Evolutionary conservation across 2,888 invertebrate species (phyloP), one percentile per base, ranked within the genome.

Genomic region (Epiblema foenella): DNA sequence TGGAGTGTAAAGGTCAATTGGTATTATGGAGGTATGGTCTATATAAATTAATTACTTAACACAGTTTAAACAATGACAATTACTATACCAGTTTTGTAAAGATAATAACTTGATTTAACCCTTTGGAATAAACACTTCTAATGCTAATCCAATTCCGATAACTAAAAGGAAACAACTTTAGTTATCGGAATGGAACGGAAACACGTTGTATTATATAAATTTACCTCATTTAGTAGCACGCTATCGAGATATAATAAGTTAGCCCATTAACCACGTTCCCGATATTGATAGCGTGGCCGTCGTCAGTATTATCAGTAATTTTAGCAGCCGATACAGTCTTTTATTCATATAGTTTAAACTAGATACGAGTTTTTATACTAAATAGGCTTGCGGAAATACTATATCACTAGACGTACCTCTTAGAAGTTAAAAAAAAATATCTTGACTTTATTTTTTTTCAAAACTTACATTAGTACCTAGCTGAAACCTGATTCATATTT

Each of bases 221-320:
- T 71, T 56, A 65, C 59, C 52, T 42, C 46, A 66, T 60, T 71
- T 71, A 62, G 60, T 71, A 66, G 70, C 70, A 49, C 66, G 65
- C 49, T 71, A 60, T 71, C 70, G 70, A 71, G 70, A 71, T 71
- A 71, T 70, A 70, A 70, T 60, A 29, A 60, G 66, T 71, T 52
- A 71, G 66, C 66, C 70, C 70, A 71, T 71, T 71, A 56, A 71
- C 70, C 70, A 66, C 70, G 56, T 60, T 60, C 54, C 59, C 59
- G 65, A 70, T 71, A 66, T 66, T 71, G 66, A 71, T 71, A 71
- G 60, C 60, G 54, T 49, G 49, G 63, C 54, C 33, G 69, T 51
- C 46, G 60, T 64, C 58, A 52, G 33, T 57, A 65, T 64, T 69
- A 66, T 71, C 54, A 37, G 46, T 24, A 39, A 20, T 52, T 64